Evolutionary conservation across 2,888 invertebrate genomes (phyloP), one percentile per base, ranked within the genome.

Genomic region (Choreutis nemorana): DNA sequence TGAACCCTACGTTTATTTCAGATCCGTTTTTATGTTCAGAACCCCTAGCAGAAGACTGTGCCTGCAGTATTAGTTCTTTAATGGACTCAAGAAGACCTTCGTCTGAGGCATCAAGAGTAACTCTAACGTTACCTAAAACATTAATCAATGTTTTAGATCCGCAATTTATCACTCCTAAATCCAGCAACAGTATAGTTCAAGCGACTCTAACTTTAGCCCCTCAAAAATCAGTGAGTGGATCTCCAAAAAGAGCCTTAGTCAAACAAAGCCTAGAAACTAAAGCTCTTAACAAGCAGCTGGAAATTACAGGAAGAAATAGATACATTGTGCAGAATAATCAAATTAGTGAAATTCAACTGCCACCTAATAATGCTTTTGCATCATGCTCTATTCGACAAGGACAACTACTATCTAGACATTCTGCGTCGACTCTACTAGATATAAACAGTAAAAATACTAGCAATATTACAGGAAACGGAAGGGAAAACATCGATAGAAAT

Each of bases 151-250:
- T 83, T 14, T 63, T 83, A 6, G 83, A 85, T 30, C 81, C 84
- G 8, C 77, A 82, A 30, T 80, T 83, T 33, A 72, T 63, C 39
- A 67, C 81, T 3, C 62, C 81, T 1, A 83, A 83, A 39, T 61
- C 81, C 1, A 63, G 39, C 29, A 38, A 56, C 12, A 83, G 77
- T 39, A 64, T 86, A 10, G 77, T 87, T 2, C 86, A 87, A 58
- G 86, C 85, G 6, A 84, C 86, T 4, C 54, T 87, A 8, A 85
- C 85, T 26, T 72, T 87, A 34, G 81, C 84, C 0, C 87, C 87
- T 4, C 81, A 81, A 36, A 77, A 77, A 54, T 59, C 75, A n/a
- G 49, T 59, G 14, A 57, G 63, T 29, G 71, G 70, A 6, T 80
- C 80, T 3, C 80, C 79, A 12, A 80, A 80, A 45, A 50, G 70